Conservation (phyloP, 2,797 vertebrate species). For the Falco rusticolus region DNA sequence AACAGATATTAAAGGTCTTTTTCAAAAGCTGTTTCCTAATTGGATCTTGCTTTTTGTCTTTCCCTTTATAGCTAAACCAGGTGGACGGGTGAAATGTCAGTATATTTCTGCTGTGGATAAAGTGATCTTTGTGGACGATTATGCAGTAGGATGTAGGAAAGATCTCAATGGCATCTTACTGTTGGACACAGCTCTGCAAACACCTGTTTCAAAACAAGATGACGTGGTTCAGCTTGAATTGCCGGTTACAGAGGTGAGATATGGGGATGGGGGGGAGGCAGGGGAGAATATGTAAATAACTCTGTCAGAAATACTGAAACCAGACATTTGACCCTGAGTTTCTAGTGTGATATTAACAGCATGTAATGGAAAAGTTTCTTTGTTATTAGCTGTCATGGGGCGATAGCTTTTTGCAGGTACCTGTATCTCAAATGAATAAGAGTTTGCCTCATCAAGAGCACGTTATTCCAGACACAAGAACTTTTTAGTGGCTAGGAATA, state of each 20-base stretch:
- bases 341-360: background rate
- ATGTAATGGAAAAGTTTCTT: background rate
- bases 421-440: background rate
- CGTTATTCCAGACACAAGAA: background rate
- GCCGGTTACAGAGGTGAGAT: slow-evolving; percentile 95
- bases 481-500: background rate
- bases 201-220: slow-evolving; percentile 95
- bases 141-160: slow-evolving; percentile 97
- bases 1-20: background rate
- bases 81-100: slow-evolving; percentile 96
- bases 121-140: slow-evolving; percentile 98
- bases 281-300: background rate
- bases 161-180: slow-evolving; percentile 98
- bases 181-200: slow-evolving; percentile 96
- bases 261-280: rapidly evolving
- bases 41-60: background rate
- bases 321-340: background rate
- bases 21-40: slow-evolving; percentile 17
- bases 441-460: background rate
- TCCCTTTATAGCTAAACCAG: slow-evolving; percentile 88
- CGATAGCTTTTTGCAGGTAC: background rate
- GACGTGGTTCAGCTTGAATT: slow-evolving; percentile 97
- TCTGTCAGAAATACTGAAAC: background rate
- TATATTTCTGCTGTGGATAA: slow-evolving; percentile 99
- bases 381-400: background rate